These are phyloP conservation scores for Heptranchias perlo DNA, from an alignment of 2,113 vertebrate genomes.

Conservation along the genomic window DNA sequence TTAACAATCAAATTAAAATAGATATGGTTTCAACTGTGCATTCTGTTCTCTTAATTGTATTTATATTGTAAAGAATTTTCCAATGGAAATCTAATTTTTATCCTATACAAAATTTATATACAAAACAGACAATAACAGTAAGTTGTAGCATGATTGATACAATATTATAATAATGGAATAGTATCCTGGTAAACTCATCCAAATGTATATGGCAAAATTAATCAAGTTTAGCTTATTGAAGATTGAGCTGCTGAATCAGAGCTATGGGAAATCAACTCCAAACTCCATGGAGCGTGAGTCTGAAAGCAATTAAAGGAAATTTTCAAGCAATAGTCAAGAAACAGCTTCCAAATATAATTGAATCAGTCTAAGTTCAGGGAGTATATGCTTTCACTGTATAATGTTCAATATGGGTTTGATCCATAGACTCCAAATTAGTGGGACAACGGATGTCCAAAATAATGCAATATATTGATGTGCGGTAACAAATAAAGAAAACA, in stretches of 20 bases:
- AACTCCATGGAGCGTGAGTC: not conserved
- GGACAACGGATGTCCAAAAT: not conserved
- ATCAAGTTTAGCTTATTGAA: not conserved
- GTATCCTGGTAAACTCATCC: not conserved
- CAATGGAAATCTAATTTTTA: too few relatives aligned
- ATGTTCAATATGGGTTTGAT: not conserved
- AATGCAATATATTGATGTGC: not conserved
- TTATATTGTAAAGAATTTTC: not conserved
- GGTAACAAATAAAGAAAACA: not conserved
- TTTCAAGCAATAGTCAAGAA: not conserved
- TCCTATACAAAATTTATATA: too few relatives aligned
- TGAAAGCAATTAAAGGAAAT: constrained; percentile 19
- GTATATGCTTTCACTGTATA: not conserved
- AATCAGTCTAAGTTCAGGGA: not conserved
- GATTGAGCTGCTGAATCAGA: not conserved
- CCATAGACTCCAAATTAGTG: not conserved
- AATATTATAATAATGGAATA: not conserved
- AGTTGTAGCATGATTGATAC: not conserved
- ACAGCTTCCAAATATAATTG: not conserved
- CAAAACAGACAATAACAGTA: not conserved
- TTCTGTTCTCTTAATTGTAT: not conserved
- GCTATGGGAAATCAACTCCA: constrained; percentile 5
- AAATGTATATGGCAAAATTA: not conserved
- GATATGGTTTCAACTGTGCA: not conserved
- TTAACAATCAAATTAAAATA: not conserved